Percentiles rank a stretch among this genome's conserved stretches.
These are phyloP conservation scores for Maniola jurtina DNA, from an alignment of 1,140 invertebrate species.

Conservation along the genomic window DNA sequence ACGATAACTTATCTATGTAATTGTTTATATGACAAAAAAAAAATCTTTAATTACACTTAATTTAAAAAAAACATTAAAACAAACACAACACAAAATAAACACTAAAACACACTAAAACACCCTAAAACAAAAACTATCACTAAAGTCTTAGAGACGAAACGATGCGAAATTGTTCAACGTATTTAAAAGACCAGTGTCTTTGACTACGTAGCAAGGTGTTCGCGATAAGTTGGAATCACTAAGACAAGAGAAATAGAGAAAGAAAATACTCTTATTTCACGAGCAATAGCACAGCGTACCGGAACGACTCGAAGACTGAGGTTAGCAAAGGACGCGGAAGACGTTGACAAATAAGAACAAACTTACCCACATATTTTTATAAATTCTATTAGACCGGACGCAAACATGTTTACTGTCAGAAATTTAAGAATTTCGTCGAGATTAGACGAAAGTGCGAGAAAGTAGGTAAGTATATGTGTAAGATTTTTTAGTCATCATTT, in stretches of 20 bases:
- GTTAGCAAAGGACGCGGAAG: background rate
- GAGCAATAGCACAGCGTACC: constrained; percentile 38
- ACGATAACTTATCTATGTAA: constrained; percentile 39
- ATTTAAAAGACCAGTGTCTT: constrained; percentile 22
- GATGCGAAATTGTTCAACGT: constrained; percentile 34
- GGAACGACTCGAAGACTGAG: constrained; percentile 55
- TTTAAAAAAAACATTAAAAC: background rate
- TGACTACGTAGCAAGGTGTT: constrained; percentile 26
- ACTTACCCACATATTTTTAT: constrained; percentile 31
- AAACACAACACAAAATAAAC: constrained; percentile 17
- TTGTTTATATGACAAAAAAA: constrained; percentile 29
- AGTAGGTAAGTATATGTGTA: no score
- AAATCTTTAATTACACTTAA: constrained; percentile 31
- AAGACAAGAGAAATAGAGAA: constrained; percentile 14
- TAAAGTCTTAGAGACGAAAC: constrained; percentile 35
- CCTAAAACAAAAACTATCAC: constrained; percentile 30
- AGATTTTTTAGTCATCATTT: no score
- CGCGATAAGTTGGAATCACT: constrained; percentile 19
- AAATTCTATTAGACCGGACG: background rate
- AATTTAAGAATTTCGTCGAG: no score
- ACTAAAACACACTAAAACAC: background rate
- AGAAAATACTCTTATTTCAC: constrained; percentile 35
- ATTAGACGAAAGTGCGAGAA: no score
- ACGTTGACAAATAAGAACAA: constrained; percentile 1
- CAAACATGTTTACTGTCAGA: background rate